These are phyloP conservation scores for Campylomormyrus numenius DNA, from an alignment of 2,113 vertebrate genomes.

Conservation along the genomic window DNA sequence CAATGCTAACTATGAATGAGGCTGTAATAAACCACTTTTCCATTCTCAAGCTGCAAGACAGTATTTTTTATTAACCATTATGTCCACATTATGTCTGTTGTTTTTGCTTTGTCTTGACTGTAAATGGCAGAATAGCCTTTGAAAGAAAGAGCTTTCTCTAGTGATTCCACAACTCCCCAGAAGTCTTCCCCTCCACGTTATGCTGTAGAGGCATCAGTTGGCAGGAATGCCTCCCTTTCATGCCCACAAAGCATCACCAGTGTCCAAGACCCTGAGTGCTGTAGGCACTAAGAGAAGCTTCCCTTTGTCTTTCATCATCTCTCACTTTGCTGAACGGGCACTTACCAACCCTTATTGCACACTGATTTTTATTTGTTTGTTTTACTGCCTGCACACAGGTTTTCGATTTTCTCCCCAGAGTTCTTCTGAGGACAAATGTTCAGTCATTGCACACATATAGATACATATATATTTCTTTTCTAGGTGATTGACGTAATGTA, in stretches of 20 bases:
- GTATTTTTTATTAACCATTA: background rate
- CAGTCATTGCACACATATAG: background rate
- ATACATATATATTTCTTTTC: background rate
- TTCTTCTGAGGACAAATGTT: background rate
- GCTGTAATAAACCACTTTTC: background rate
- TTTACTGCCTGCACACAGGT: background rate
- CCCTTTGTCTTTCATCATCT: background rate
- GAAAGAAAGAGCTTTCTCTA: background rate
- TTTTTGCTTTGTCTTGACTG: background rate
- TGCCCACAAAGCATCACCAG: background rate
- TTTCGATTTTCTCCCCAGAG: background rate
- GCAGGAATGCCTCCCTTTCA: background rate
- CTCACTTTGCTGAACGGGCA: conserved; percentile 6
- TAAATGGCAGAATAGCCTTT: background rate
- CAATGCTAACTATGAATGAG: background rate
- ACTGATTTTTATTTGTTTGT: background rate
- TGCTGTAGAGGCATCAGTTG: background rate
- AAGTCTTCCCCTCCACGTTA: background rate
- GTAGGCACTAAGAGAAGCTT: background rate
- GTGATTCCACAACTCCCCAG: background rate
- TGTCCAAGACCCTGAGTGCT: background rate
- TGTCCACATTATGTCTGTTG: background rate
- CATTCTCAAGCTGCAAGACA: background rate
- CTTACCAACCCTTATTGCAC: background rate
- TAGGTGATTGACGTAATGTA: background rate